phyloP scores from a whole-genome alignment of 1,140 invertebrate species.

The Wiebesia pumilae region DNA sequence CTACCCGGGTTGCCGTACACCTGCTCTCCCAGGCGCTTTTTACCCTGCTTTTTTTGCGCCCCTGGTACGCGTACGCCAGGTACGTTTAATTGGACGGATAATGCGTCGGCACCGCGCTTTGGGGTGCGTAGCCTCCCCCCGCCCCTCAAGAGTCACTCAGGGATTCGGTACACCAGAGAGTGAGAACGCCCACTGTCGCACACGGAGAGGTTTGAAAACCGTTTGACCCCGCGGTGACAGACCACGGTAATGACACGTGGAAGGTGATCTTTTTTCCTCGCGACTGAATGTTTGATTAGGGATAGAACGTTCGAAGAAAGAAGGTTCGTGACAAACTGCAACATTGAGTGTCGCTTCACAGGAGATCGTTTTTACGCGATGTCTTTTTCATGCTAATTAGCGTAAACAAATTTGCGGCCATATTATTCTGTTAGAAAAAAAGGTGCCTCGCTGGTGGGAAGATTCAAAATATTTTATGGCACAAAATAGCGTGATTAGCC shows the following conservation, averaged over 20 bases:
- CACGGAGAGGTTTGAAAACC: slow-evolving; percentile 14
- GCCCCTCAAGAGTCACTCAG: neutral
- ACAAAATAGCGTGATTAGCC: neutral
- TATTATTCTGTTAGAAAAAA: neutral
- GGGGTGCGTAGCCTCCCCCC: slow-evolving; percentile 3
- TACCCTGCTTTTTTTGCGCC: slow-evolving; percentile 45
- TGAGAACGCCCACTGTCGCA: slow-evolving; percentile 61
- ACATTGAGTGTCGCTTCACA: neutral
- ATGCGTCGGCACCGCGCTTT: slow-evolving; percentile 54
- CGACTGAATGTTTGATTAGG: slow-evolving; percentile 31
- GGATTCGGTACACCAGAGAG: neutral
- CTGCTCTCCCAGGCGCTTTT: slow-evolving; percentile 25
- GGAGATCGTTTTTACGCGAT: neutral
- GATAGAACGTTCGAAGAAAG: neutral
- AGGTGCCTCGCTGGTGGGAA: neutral
- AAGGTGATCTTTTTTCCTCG: neutral
- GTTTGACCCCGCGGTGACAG: slow-evolving; percentile 39
- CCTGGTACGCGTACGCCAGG: slow-evolving; percentile 44
- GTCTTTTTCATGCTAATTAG: slow-evolving; percentile 38
- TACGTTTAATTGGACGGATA: slow-evolving; percentile 66
- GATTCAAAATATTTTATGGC: neutral
- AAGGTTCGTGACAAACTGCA: neutral
- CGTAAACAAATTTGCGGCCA: slow-evolving; percentile 12
- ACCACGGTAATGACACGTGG: neutral
- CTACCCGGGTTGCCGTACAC: neutral